Conservation (phyloP, 2,113 vertebrate species). For the Emydocephalus ijimae region DNA sequence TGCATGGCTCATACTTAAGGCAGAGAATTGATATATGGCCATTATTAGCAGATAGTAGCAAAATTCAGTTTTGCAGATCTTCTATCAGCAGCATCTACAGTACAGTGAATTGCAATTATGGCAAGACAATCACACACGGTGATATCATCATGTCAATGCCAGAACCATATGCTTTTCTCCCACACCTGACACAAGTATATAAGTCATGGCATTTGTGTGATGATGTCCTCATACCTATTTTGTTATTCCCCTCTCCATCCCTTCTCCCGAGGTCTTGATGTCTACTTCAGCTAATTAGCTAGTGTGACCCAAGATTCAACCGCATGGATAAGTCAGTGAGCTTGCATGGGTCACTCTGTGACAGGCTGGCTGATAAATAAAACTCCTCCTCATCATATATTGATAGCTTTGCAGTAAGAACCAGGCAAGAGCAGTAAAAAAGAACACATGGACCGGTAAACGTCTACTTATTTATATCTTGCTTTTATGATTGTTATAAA, state of each 20-base stretch:
- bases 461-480: background rate
- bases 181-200: background rate
- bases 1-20: background rate
- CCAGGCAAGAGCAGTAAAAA: background rate
- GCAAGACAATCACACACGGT: background rate
- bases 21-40: background rate
- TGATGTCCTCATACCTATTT: background rate
- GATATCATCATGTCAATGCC: background rate
- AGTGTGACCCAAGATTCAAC: background rate
- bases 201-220: background rate
- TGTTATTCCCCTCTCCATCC: background rate
- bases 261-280: background rate
- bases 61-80: background rate
- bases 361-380: background rate
- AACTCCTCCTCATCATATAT: background rate
- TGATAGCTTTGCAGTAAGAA: background rate
- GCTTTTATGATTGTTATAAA: background rate
- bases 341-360: background rate
- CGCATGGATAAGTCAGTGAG: background rate
- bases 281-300: background rate
- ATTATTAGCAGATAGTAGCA: background rate
- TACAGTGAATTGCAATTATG: background rate
- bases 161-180: background rate
- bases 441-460: background rate
- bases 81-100: background rate